A percentile compares a stretch with the other conserved stretches of the same genome.
These are phyloP conservation scores for Cryptotis parvus DNA, from an alignment of 2,113 vertebrate species.

Conservation along the genomic window DNA sequence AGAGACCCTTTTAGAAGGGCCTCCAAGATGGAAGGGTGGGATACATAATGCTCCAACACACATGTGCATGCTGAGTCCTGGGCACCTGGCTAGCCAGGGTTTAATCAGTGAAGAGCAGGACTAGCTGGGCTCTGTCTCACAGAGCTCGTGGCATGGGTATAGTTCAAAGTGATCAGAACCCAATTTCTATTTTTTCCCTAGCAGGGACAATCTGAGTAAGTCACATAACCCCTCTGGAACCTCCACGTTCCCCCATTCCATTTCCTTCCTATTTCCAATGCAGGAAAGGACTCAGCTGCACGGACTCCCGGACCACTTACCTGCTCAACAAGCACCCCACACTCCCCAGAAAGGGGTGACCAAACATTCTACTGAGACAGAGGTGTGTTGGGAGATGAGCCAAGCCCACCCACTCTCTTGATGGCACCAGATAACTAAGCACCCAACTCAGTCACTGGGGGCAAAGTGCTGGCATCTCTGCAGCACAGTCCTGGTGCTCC, in stretches of 20 bases:
- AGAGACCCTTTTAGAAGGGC: not conserved
- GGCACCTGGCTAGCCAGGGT: not conserved
- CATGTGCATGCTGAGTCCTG: not conserved
- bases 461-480: no score
- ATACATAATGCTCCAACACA: accelerated
- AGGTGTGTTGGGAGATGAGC: no score
- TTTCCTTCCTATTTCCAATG: no score
- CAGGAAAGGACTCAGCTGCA: not conserved
- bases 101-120: not conserved
- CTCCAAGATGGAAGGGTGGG: not conserved
- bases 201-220: not conserved
- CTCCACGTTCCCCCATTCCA: not conserved
- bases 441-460: not conserved
- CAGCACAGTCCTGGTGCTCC: accelerated
- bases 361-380: not conserved
- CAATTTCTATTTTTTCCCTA: not conserved
- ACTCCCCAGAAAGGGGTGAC: not conserved
- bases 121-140: not conserved
- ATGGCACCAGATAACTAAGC: not conserved
- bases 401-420: accelerated
- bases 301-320: not conserved
- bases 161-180: not conserved
- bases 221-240: not conserved
- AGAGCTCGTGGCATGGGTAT: not conserved
- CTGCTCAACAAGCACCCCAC: not conserved